Evolutionary conservation across 2,797 vertebrate species (phyloP).

Genomic region (Esox masquinongy): DNA sequence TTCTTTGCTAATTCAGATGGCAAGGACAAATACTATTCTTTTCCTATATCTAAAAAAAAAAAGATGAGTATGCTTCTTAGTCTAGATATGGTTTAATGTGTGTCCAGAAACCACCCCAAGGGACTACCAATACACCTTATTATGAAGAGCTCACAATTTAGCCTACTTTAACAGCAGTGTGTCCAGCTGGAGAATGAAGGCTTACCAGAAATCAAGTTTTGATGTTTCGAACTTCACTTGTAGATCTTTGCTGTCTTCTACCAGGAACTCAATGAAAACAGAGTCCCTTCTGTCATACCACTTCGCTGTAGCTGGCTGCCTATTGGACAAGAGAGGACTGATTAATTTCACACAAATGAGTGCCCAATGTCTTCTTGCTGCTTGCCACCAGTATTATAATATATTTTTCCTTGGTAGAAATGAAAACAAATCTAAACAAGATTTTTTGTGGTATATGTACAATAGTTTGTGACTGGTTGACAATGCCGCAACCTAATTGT

Average conservation of each 20-base stretch:
- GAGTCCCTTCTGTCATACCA: slow-evolving; percentile 96
- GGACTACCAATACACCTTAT: background rate
- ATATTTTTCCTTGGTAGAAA: too few relatives aligned
- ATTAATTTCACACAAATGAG: background rate
- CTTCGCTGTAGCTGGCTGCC: slow-evolving; percentile 93
- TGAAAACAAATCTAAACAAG: too few relatives aligned
- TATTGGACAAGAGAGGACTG: slow-evolving; percentile 51
- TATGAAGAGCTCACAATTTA: background rate
- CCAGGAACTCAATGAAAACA: slow-evolving; percentile 94
- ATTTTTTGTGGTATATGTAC: too few relatives aligned
- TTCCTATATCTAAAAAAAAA: slow-evolving; percentile 3
- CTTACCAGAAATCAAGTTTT: slow-evolving; percentile 90
- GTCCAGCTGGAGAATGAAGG: background rate
- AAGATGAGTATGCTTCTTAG: background rate
- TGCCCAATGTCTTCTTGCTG: background rate
- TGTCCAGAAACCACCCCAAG: background rate
- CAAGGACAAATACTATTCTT: background rate
- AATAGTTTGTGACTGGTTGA: too few relatives aligned
- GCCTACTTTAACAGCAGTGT: background rate
- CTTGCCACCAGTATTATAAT: too few relatives aligned
- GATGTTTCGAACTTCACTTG: slow-evolving; percentile 88
- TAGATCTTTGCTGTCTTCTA: slow-evolving; percentile 96
- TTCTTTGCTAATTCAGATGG: background rate
- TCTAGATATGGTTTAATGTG: background rate
- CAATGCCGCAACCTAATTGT: too few relatives aligned